Percentiles rank a stretch among this genome's conserved stretches.
Conservation (phyloP, 2,113 vertebrate species). For the Shinisaurus crocodilurus region DNA sequence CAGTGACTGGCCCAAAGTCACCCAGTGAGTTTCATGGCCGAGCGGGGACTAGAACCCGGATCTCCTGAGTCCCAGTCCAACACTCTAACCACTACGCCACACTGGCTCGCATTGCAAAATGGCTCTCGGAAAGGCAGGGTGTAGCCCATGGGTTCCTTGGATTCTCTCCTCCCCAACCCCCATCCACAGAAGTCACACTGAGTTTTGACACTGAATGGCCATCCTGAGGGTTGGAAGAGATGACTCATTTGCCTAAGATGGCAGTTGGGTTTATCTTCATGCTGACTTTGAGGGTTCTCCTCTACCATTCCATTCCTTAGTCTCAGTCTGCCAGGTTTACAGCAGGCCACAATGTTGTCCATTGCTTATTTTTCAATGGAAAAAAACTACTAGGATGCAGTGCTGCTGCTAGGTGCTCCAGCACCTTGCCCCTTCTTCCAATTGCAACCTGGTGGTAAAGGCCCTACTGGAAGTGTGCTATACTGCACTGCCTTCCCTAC, state of each 20-base stretch:
- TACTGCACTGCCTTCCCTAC: not conserved
- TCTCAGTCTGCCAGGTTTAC: not conserved
- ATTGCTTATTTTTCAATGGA: not conserved
- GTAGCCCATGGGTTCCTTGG: not conserved
- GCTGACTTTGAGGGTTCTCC: not conserved
- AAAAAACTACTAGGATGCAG: no score
- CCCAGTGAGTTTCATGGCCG: no score
- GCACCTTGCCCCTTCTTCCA: not conserved
- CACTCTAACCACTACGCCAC: no score
- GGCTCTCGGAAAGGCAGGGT: not conserved
- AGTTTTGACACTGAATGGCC: not conserved
- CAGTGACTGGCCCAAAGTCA: no score
- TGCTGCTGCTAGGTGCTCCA: no score
- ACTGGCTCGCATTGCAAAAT: no score
- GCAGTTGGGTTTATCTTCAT: not conserved
- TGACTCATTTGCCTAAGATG: not conserved
- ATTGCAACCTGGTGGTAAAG: not conserved
- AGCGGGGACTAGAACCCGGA: no score
- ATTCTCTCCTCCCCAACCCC: not conserved
- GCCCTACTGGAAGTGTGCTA: not conserved
- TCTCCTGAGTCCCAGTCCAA: no score
- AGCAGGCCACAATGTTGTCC: not conserved
- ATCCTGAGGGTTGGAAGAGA: not conserved
- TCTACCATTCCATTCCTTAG: not conserved
- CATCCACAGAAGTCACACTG: not conserved